Evolutionary conservation across 1,140 invertebrate species (phyloP).

Genomic region (Brachionus calyciflorus): DNA sequence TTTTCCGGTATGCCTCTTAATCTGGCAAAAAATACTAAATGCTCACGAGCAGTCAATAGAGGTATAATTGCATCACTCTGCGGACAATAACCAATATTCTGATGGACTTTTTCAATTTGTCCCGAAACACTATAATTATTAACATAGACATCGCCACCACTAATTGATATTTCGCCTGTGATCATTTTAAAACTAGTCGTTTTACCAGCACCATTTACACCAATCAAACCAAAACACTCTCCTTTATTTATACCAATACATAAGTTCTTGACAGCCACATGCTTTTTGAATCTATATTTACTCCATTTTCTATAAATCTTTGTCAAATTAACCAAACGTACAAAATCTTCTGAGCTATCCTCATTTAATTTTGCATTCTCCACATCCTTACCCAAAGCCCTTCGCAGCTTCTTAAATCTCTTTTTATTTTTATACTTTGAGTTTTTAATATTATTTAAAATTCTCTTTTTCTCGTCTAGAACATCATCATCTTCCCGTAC

Average conservation of each 20-base stretch:
- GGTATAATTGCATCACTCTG: conserved; percentile 74
- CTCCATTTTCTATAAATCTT: conserved; percentile 41
- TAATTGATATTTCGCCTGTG: conserved; percentile 71
- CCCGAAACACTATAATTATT: conserved; percentile 31
- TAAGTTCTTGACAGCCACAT: conserved; percentile 69
- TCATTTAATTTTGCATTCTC: not conserved
- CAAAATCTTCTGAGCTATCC: not conserved
- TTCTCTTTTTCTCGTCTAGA: conserved; percentile 58
- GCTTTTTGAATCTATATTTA: conserved; percentile 28
- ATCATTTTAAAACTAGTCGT: conserved; percentile 79
- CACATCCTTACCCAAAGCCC: not conserved
- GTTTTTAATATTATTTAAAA: conserved; percentile 51
- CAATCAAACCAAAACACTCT: conserved; percentile 79
- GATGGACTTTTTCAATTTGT: conserved; percentile 38
- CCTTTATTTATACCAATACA: conserved; percentile 70
- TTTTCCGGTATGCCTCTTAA: conserved; percentile 66
- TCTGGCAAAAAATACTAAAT: conserved; percentile 71
- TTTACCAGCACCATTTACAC: conserved; percentile 82
- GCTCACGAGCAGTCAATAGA: conserved; percentile 75
- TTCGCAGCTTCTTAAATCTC: conserved; percentile 47
- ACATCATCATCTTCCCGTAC: conserved; percentile 64
- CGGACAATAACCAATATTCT: conserved; percentile 64
- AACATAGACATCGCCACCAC: conserved; percentile 66
- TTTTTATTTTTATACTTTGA: conserved; percentile 49
- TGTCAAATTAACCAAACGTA: conserved; percentile 29